These are phyloP conservation scores for Sus cebifrons DNA, from an alignment of 2,797 vertebrate genomes.

Conservation along the genomic window DNA sequence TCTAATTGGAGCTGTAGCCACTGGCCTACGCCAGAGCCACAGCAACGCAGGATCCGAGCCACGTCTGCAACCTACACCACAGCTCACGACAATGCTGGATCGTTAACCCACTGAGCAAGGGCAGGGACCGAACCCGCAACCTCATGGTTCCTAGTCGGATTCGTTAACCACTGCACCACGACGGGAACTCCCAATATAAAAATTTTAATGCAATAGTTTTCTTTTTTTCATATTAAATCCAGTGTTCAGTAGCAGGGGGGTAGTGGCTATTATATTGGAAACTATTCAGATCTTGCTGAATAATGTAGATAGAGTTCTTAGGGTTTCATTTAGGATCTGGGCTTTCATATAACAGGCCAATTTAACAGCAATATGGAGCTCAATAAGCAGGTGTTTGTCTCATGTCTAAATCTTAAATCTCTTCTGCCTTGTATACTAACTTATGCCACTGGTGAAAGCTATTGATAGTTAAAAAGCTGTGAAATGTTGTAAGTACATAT, in stretches of 20 bases:
- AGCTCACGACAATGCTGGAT: no score
- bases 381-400: background rate
- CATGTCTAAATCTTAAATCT: conserved; percentile 7
- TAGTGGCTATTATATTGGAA: background rate
- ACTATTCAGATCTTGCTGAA: background rate
- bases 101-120: no score
- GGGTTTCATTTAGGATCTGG: conserved; percentile 22
- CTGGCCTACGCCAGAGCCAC: no score
- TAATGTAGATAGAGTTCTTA: background rate
- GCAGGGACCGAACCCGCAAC: no score
- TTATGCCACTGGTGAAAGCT: conserved; percentile 48
- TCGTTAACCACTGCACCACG: no score
- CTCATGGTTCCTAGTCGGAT: no score
- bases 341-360: background rate
- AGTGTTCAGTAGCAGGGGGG: background rate
- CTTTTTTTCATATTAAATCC: conserved; percentile 36
- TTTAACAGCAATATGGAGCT: background rate
- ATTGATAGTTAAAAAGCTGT: conserved; percentile 20
- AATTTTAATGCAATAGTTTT: background rate
- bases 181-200: background rate
- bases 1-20: no score
- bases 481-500: background rate
- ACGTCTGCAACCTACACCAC: no score
- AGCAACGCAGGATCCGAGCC: no score
- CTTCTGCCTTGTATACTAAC: background rate